These are phyloP conservation scores for Microctenopoma stevenorrisi DNA, from an alignment of 2,797 vertebrate species.

Conservation along the genomic window DNA sequence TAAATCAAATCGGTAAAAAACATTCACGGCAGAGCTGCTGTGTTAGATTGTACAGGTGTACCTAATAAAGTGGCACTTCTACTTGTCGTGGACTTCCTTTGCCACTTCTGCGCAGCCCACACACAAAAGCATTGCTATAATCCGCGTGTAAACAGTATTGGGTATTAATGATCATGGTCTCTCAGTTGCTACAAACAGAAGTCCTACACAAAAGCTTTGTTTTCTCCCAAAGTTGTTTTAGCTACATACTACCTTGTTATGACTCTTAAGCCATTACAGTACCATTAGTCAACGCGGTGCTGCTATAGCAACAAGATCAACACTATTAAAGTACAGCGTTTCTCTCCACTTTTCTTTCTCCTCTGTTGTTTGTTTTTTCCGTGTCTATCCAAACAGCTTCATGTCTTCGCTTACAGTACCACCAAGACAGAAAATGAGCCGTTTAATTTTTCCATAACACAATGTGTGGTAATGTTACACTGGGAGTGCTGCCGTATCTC, in stretches of 20 bases:
- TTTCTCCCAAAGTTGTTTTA: slow-evolving; percentile 25
- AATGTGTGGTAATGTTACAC: slow-evolving; percentile 1
- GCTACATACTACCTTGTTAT: slow-evolving; percentile 3
- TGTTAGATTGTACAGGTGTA: too few relatives aligned
- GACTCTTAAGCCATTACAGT: slow-evolving; percentile 35
- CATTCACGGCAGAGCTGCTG: too few relatives aligned
- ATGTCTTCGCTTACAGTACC: slow-evolving; percentile 19
- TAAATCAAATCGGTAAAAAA: too few relatives aligned
- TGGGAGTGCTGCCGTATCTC: neutral
- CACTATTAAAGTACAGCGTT: slow-evolving; percentile 35
- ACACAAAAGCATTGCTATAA: slow-evolving; percentile 1
- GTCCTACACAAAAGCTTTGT: slow-evolving; percentile 9
- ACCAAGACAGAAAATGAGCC: slow-evolving; percentile 7
- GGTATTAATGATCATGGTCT: slow-evolving; percentile 1
- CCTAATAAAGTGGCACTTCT: too few relatives aligned
- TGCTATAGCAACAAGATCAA: slow-evolving; percentile 65
- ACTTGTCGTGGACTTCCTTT: too few relatives aligned
- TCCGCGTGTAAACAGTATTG: neutral
- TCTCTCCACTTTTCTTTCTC: slow-evolving; percentile 1
- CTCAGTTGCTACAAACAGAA: slow-evolving; percentile 35
- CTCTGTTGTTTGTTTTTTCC: neutral
- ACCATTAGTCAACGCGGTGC: slow-evolving; percentile 38
- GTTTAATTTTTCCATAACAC: slow-evolving; percentile 5
- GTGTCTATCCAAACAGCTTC: slow-evolving; percentile 29
- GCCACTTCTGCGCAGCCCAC: neutral